Evolutionary conservation across 2,113 vertebrate species (phyloP).

Genomic region (Epinephelus moara): DNA sequence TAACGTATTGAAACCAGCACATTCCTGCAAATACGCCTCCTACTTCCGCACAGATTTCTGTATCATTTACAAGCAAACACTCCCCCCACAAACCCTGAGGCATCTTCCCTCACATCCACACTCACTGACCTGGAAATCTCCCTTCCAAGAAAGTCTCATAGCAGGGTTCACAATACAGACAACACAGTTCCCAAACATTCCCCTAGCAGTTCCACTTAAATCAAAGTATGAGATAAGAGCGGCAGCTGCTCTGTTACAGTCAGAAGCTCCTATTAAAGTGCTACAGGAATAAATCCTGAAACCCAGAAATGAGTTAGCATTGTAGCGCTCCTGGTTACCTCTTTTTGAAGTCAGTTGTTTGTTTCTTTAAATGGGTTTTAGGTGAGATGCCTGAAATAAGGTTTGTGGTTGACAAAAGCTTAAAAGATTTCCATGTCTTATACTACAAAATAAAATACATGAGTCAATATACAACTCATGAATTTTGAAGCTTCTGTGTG

Average conservation of each 20-base stretch:
- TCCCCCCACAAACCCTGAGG: not conserved
- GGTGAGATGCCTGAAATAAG: no score
- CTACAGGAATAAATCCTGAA: no score
- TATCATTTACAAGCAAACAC: conserved; percentile 21
- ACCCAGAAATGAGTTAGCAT: no score
- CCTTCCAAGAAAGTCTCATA: conserved; percentile 9
- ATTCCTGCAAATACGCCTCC: conserved; percentile 22
- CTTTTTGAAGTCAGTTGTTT: no score
- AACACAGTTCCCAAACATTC: conserved; percentile 1
- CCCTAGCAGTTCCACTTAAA: not conserved
- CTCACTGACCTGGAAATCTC: conserved; percentile 9
- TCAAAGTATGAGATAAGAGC: not conserved
- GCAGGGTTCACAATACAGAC: not conserved
- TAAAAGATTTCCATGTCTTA: no score
- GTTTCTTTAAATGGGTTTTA: no score
- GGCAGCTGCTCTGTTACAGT: not conserved
- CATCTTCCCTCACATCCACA: not conserved
- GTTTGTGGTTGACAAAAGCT: no score
- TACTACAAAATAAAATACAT: no score
- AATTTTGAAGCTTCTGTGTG: no score
- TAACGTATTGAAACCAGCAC: not conserved
- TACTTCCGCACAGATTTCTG: not conserved
- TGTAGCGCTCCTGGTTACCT: no score
- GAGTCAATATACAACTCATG: no score
- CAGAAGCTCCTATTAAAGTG: not conserved